Evolutionary conservation across 2,113 vertebrate genomes (phyloP), one percentile per base, ranked within the genome.

Genomic region (Oncorhynchus tshawytscha): DNA sequence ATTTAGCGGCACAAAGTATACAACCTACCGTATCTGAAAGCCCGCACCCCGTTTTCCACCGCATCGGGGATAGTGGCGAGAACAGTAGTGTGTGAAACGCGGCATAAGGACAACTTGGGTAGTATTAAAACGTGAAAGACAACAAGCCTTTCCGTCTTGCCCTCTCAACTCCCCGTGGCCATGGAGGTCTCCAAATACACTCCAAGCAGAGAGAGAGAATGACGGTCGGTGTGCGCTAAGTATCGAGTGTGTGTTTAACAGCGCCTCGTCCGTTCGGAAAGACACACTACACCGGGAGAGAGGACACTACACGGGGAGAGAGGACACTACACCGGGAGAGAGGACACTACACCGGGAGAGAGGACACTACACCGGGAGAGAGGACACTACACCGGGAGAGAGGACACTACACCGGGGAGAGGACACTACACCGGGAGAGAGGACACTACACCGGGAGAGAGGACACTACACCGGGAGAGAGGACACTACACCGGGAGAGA

Each of bases 61-160:
- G 88, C 92, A 93, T 93, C 82, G 91, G 91, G 89, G 87, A 91
- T 68, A 87, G 81, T 85, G 90, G 88, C 90, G 82, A 72, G 77
- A 87, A 86, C 86, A 84, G 78, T 83, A 85, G 79, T 82, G 67
- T 84, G 70, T 85, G 54, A 86, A 84, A 80, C 78, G 88, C 87
- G 81, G 83, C 91, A 92, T 92, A 85, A 72, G 88, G 87, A 84
- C 77, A 76, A 76, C 66, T 81, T 90, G 18, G 7, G 2, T 1
- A 73, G 67, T 48, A 76, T 24, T 84, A 74, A 88, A 86, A 88
- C 80, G 87, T 82, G 34, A 76, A 84, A 71, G 74, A 86, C 87
- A 90, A 85, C 76, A 83, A 71, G 68, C 71, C 85, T 83, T 83
- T 87, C 82, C 8, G 89, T 78, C 79, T 87, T 80, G 87, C 84